Conservation (phyloP, 2,888 invertebrate genomes). For the Marronus borbonicus region DNA sequence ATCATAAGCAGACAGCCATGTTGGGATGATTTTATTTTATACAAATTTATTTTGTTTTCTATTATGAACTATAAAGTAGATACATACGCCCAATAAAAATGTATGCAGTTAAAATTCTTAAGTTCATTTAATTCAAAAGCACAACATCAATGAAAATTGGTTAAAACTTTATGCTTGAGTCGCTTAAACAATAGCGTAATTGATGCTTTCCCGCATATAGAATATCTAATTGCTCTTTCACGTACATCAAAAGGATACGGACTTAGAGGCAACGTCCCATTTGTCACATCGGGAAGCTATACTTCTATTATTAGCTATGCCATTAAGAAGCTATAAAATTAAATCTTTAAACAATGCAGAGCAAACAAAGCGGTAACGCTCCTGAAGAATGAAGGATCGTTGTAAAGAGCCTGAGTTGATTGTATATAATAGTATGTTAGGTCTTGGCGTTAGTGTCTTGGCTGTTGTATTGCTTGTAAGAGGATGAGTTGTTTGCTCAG, state of each 20-base stretch:
- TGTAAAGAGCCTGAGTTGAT: background rate
- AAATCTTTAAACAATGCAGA: conserved; percentile 32
- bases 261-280: conserved; percentile 23
- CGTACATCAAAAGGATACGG: background rate
- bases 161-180: background rate
- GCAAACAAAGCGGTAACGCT: conserved; percentile 21
- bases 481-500: no score
- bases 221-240: conserved; percentile 19
- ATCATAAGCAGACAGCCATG: no score
- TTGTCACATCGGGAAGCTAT: conserved; percentile 32
- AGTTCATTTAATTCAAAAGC: no score
- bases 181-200: conserved; percentile 6
- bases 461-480: no score
- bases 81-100: no score
- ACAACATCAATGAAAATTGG: no score
- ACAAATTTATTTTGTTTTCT: no score
- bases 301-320: conserved; percentile 29
- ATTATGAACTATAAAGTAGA: no score
- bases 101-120: no score
- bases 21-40: no score
- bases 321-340: conserved; percentile 14
- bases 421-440: no score
- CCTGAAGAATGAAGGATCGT: background rate
- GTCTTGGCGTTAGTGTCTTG: no score
- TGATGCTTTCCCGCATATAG: background rate